Base-by-base conservation (phyloP, 2,797 vertebrate species). In the Enteromius argenteus region DNA sequence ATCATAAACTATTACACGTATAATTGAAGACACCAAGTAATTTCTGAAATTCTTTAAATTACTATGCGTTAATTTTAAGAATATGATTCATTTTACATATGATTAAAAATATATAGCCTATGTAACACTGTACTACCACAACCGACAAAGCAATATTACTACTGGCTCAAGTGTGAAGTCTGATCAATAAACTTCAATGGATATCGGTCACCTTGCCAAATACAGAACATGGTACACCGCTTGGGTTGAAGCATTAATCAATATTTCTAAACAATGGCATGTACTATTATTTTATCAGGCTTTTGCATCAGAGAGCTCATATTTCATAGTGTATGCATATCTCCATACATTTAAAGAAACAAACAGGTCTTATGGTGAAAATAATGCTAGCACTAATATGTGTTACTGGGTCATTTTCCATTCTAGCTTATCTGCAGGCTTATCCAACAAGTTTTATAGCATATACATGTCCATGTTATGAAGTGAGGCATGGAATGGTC, bases 351-450 rank as follows among this genome's bases (percentile, higher is more conserved):
- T n/a, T 1, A 39, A 66, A 35, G 73, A 51, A 44, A 60, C 15
- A 67, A 39, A 49, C 10, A 39, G 72, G 46, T 35, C 8, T 53
- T n/a, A 51, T 13, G 72, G 35, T 64, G 53, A 58, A 80, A 66
- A 49, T 87, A 77, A 66, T 13, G 9, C 32, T 49, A 39, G 27
- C 0, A 3, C 17, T 27, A 56, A 58, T 27, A 17, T 27, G 42
- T 60, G 73, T 83, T 71, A 79, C 56, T 78, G n/a, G 80, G 60
- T 66, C 56, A 81, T 75, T 68, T 77, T 68, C n/a, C 78, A 66
- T 53, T 64, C 19, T 6, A 79, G 39, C 42, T 77, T 73, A 75
- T 83, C 74, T 66, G n/a, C 6, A 66, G 64, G 71, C 60, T 85
- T 69, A 56, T 66, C n/a, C 30, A 53, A 39, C 76, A 62, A 30